Conservation (phyloP, 1,140 invertebrate species). For the Venturia canescens region DNA sequence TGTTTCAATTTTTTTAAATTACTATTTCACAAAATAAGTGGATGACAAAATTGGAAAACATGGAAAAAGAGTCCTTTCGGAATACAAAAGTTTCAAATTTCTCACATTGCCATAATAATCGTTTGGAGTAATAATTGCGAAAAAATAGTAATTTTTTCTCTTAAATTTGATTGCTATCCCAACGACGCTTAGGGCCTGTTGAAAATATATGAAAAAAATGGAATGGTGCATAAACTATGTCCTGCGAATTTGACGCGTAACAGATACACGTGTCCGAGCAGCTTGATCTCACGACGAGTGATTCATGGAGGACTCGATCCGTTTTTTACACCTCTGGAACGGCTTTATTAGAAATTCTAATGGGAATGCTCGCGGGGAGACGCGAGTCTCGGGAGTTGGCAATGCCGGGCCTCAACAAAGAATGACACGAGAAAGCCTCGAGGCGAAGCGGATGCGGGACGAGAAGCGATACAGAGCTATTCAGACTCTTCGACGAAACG, state of each 20-base stretch:
- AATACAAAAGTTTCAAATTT: background rate
- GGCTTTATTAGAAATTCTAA: slow-evolving; percentile 77
- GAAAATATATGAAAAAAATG: slow-evolving; percentile 5
- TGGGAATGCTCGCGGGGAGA: slow-evolving; percentile 54
- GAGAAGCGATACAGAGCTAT: slow-evolving; percentile 48
- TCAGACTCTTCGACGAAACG: slow-evolving; percentile 58
- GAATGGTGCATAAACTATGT: slow-evolving; percentile 58
- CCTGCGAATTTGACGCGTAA: slow-evolving; percentile 55
- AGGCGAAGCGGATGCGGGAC: slow-evolving; percentile 49
- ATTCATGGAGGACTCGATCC: slow-evolving; percentile 74
- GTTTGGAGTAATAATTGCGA: background rate
- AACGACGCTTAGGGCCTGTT: too few relatives aligned
- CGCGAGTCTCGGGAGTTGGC: slow-evolving; percentile 10
- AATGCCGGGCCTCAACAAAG: slow-evolving; percentile 50
- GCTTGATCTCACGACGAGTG: slow-evolving; percentile 71
- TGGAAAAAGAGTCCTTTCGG: too few relatives aligned
- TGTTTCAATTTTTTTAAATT: too few relatives aligned
- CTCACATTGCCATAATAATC: background rate
- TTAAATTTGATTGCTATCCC: background rate
- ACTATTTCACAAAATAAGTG: too few relatives aligned
- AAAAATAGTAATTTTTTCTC: background rate
- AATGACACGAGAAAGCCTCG: slow-evolving; percentile 64
- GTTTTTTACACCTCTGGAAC: slow-evolving; percentile 71
- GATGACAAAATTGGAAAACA: too few relatives aligned
- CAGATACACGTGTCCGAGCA: slow-evolving; percentile 72